Base-by-base conservation (phyloP, 2,113 vertebrate genomes). In the Mormyrus iriodes region DNA sequence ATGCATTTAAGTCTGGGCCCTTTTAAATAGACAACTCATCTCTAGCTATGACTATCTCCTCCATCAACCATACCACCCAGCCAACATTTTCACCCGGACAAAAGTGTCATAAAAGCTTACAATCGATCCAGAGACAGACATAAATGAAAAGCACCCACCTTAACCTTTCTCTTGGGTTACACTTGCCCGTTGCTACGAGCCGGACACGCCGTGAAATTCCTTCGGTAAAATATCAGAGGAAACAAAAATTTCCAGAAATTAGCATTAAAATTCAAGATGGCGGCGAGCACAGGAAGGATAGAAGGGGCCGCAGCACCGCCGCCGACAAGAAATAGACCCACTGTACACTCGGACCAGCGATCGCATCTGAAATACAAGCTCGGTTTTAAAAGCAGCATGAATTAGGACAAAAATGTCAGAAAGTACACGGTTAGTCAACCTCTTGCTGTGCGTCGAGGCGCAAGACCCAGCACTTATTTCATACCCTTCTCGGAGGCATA, bases 181-280 rank as follows among this genome's bases (percentile, higher is more conserved):
- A 31, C 51, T 21, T 76, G 19, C 52, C 91, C 87, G 89, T 90
- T 88, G 85, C 87, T 91, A 90, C 91, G 3, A 88, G 82, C 91
- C 91, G 90, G 46, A 86, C 85, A 90, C 91, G 89, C 86, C 92
- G 92, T 90, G 58, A 91, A 49, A 93, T 89, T 48, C 48, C 85
- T 89, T 49, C 89, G 91, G 88, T 89, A 93, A 92, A 94, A 92
- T 94, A 94, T 93, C 93, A 93, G 91, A 93, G 94, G 91, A 94
- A 94, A 95, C 93, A 93, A 93, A 93, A 94, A 93, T 94, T 92
- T 94, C 92, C 88, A 94, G 93, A 95, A 95, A 95, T 95, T 94
- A 94, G 93, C 95, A 96, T 96, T 95, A 96, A 95, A 96, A 95
- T 96, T 95, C 95, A 96, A 96, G 94, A 96, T 96, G 96, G 96